A percentile compares a stretch with the other conserved stretches of the same genome.
Evolutionary conservation across 2,797 vertebrate genomes (phyloP).

Genomic region (Poecilia gillii): DNA sequence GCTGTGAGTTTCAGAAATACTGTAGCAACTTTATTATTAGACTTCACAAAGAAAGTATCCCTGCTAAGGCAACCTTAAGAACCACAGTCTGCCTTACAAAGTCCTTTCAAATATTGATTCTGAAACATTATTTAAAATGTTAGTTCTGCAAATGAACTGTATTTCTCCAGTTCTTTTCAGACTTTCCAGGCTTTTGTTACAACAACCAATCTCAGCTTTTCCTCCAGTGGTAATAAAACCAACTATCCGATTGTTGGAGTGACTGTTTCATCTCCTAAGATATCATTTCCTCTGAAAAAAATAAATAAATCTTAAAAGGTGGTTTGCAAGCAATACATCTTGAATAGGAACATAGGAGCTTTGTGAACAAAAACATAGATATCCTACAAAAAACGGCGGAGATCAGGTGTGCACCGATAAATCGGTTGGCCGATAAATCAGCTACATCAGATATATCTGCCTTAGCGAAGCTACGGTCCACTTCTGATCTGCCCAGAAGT

Average conservation of each 20-base stretch:
- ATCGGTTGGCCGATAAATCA: too few relatives aligned
- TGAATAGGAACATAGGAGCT: not conserved
- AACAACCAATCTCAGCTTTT: not conserved
- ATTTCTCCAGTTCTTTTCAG: not conserved
- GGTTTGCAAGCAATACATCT: not conserved
- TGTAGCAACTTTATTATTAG: conserved; percentile 17
- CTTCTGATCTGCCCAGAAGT: too few relatives aligned
- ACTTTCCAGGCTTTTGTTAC: not conserved
- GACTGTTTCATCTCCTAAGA: not conserved
- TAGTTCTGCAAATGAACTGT: not conserved
- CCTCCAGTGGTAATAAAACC: not conserved
- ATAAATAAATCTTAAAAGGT: not conserved
- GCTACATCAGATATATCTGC: too few relatives aligned
- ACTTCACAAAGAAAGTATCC: conserved; percentile 27
- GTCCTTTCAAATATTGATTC: not conserved
- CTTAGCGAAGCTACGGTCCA: too few relatives aligned
- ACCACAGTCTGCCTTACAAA: conserved; percentile 17
- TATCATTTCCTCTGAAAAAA: not conserved
- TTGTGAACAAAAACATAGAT: not conserved
- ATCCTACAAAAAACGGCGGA: not conserved
- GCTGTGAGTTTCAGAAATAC: not conserved
- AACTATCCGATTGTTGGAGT: not conserved
- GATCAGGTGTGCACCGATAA: too few relatives aligned
- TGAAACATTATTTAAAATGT: not conserved
- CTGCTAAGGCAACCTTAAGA: conserved; percentile 13